Evolutionary conservation across 2,797 vertebrate species (phyloP).

Genomic region (Gallinago solitaria): DNA sequence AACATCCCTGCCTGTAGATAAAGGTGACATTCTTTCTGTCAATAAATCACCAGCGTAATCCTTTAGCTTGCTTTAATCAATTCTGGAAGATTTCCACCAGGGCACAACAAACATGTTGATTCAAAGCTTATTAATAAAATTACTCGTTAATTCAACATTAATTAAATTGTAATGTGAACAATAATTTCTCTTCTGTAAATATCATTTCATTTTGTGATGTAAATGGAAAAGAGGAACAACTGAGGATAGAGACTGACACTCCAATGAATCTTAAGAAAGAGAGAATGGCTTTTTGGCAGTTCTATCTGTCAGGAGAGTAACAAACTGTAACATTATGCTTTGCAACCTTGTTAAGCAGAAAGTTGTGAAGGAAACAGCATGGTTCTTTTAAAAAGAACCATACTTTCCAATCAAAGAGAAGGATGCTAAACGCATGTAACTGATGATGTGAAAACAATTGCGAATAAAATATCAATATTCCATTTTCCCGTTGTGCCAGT

Average conservation of each 20-base stretch:
- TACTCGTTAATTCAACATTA: constrained; percentile 38
- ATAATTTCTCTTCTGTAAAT: constrained; percentile 41
- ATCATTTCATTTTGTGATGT: not conserved
- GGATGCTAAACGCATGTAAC: not conserved
- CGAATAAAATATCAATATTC: not conserved
- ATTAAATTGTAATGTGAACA: constrained; percentile 54
- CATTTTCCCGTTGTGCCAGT: not conserved
- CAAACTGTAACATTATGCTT: constrained; percentile 17
- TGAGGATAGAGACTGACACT: not conserved
- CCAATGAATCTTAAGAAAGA: not conserved
- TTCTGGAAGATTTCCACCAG: constrained; percentile 49
- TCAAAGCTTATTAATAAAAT: constrained; percentile 34
- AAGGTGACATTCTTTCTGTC: constrained; percentile 62
- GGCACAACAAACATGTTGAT: constrained; percentile 5
- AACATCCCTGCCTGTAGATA: not conserved
- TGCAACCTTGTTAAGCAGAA: constrained; percentile 26
- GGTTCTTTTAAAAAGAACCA: not conserved
- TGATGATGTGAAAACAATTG: not conserved
- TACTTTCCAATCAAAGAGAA: not conserved
- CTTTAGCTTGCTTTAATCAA: constrained; percentile 54
- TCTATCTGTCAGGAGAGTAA: constrained; percentile 7
- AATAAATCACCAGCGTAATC: constrained; percentile 66
- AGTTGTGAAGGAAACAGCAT: not conserved
- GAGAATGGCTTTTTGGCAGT: not conserved
- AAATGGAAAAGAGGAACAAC: not conserved